Percentiles rank a stretch among this genome's conserved stretches.
Conservation (phyloP, 30 jellyfish, hydroid and myxozoan genomes). For the Mastigias papua region DNA sequence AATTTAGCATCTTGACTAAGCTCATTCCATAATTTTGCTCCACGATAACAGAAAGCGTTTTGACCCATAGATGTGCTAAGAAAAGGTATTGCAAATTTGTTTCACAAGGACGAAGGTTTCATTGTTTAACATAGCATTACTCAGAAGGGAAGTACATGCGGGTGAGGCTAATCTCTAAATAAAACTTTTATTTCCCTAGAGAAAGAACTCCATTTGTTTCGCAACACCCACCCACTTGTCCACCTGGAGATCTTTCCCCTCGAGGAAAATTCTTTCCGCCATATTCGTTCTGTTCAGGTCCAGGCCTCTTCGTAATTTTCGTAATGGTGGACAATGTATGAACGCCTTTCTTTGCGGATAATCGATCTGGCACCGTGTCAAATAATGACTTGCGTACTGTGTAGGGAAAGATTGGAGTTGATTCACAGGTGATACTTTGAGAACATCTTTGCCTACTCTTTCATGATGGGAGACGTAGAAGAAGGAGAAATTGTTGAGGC, state of each 20-base stretch:
- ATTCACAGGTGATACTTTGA: not conserved
- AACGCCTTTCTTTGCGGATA: not conserved
- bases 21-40: too few relatives aligned
- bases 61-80: too few relatives aligned
- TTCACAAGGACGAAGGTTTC: too few relatives aligned
- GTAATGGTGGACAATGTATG: not conserved
- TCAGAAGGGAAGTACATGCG: not conserved
- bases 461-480: conserved; percentile 33
- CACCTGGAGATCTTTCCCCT: not conserved
- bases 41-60: too few relatives aligned
- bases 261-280: not conserved
- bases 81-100: too few relatives aligned
- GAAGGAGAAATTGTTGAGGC: conserved; percentile 49
- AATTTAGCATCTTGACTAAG: too few relatives aligned
- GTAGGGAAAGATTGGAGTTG: not conserved
- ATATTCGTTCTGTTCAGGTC: not conserved
- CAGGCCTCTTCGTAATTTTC: not conserved
- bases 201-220: too few relatives aligned
- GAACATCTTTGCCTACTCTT: not conserved
- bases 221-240: not conserved
- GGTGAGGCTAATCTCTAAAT: not conserved
- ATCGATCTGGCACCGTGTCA: too few relatives aligned
- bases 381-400: not conserved
- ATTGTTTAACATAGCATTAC: not conserved
- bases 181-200: too few relatives aligned